Evolutionary conservation across 2,797 vertebrate species (phyloP).

Genomic region (Macroramphosus scolopax): DNA sequence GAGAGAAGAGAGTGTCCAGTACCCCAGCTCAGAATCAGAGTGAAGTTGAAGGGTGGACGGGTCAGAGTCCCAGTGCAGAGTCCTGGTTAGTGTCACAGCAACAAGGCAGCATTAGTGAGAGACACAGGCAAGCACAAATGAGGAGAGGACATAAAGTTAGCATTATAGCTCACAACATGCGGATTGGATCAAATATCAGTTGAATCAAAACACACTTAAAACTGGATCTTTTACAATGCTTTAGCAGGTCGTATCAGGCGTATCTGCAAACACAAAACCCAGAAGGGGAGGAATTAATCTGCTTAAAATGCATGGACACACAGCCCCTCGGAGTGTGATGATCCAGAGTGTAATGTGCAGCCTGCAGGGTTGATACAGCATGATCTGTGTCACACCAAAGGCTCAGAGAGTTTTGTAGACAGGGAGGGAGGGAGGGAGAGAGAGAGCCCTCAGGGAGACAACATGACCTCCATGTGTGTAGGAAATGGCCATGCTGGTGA

Average conservation of each 20-base stretch:
- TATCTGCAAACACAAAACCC: constrained; percentile 14
- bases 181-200: constrained; percentile 28
- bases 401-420: constrained; percentile 28
- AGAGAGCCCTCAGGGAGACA: constrained; percentile 80
- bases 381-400: constrained; percentile 58
- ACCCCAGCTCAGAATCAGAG: constrained; percentile 99
- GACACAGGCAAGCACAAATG: constrained; percentile 62
- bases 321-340: constrained; percentile 36
- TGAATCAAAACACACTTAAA: constrained; percentile 23
- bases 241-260: constrained; percentile 15
- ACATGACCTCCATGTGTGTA: constrained; percentile 86
- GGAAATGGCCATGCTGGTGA: constrained; percentile 89
- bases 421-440: constrained; percentile 11
- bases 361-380: constrained; percentile 60
- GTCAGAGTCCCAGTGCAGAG: constrained; percentile 99
- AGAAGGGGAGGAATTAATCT: constrained; percentile 22
- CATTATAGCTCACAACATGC: constrained; percentile 63
- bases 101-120: constrained; percentile 93
- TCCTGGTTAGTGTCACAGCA: constrained; percentile 96
- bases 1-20: constrained; percentile 92
- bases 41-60: constrained; percentile 99
- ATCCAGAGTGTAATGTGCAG: constrained; percentile 55
- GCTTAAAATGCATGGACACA: constrained; percentile 52
- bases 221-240: not conserved
- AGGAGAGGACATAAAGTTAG: constrained; percentile 64